Base-by-base conservation (phyloP, 1,140 invertebrate species). In the Marisa cornuarietis region DNA sequence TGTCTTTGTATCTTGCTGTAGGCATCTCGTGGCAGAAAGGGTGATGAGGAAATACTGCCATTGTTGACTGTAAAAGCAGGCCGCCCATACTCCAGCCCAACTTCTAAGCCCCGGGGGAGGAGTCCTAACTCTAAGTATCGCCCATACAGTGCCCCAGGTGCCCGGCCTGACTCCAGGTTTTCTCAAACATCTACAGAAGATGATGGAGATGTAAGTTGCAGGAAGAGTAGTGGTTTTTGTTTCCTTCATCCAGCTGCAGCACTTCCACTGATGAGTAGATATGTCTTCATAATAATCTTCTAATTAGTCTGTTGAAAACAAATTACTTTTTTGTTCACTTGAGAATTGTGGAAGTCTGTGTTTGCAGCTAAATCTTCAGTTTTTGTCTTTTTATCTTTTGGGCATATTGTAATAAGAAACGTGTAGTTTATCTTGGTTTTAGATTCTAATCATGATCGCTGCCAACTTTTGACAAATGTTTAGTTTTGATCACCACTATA, bases 41-140 rank as follows among this genome's bases (percentile, higher is more conserved):
- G 88, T 14, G 88, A 90, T 80, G 86, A 88, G 71, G 88, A 89
- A 51, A 79, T 89, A 24, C 82, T 90, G 49, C 89, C 89, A 0
- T 89, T 87, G 82, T 79, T 90, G 71, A 86, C 87, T 9, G 85
- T 87, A 18, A 76, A 86, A 62, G 82, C 85, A 51, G 54, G 68
- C 13, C 82, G 87, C 16, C 83, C 84, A 10, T 76, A 75, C 20
- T 83, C 83, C 3, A 84, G 83, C 24, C 79, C 83, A 78, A 76
- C 76, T 63, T 77, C 65, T 51, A 76, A 51, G 73, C 62, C 18
- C 51, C 71, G 54, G 31, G 51, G 76, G 52, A 63, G 65, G n/a
- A 74, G 79, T n/a, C 69, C 65, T 11, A 72, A 63, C 16, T 22
- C n/a, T 31, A 80, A 78, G 31, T 80, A 81, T 69, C 84, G 87